phyloP scores from a whole-genome alignment of 2,113 vertebrate species.

The Camelus bactrianus region DNA sequence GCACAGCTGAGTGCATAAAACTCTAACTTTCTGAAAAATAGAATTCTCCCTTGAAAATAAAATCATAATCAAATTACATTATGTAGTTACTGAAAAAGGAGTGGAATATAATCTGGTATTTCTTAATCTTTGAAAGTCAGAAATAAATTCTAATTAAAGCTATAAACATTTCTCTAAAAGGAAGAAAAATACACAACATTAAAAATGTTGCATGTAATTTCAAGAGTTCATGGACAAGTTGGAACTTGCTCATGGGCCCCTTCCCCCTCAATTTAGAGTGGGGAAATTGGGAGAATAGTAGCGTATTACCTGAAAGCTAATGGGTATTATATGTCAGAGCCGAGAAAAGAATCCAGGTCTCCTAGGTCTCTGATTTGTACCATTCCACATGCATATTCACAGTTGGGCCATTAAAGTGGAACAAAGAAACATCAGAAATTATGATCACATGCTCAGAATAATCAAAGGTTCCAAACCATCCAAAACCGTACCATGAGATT shows the following conservation, averaged over 20 bases:
- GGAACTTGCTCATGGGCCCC: not conserved
- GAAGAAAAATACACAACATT: not conserved
- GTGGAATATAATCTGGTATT: not conserved
- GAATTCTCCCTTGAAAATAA: constrained; percentile 36
- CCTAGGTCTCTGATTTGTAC: not conserved
- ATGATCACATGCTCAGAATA: not conserved
- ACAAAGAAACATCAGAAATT: not conserved
- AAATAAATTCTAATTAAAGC: not conserved
- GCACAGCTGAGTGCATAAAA: not conserved
- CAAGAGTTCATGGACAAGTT: not conserved
- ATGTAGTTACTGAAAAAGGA: not conserved
- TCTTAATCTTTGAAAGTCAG: not conserved
- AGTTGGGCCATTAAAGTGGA: not conserved
- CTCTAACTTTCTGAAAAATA: not conserved
- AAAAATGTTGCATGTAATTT: constrained; percentile 24
- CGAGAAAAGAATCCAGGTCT: not conserved
- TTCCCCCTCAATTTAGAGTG: not conserved
- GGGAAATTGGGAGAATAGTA: not conserved
- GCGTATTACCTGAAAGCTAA: not conserved
- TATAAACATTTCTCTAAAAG: not conserved
- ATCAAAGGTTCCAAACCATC: not conserved
- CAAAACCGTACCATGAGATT: not conserved
- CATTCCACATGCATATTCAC: not conserved
- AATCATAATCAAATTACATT: constrained; percentile 33
- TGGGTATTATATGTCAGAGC: not conserved